A percentile compares a stretch with the other conserved stretches of the same genome.
These are phyloP conservation scores for Brachionus rubens DNA, from an alignment of 1,140 invertebrate species.

Conservation along the genomic window DNA sequence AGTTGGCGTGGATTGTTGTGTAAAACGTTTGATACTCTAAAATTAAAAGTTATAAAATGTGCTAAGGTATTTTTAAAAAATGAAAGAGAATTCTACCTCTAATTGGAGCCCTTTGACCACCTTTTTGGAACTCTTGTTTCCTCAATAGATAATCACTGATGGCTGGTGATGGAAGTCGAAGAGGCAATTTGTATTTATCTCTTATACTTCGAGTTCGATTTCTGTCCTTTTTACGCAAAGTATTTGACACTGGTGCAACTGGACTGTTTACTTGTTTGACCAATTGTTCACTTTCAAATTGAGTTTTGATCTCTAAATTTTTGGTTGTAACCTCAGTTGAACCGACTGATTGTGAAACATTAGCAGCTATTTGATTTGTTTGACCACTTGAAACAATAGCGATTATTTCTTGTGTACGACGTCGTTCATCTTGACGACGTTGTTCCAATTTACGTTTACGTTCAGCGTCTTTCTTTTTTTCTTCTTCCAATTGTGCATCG, in stretches of 20 bases:
- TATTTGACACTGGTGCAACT: neutral
- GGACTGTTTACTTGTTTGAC: neutral
- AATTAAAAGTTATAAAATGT: too few species aligned
- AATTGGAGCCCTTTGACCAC: slow-evolving; percentile 40
- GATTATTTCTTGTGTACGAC: slow-evolving; percentile 42
- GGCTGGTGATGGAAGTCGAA: neutral
- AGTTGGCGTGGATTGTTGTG: slow-evolving; percentile 31
- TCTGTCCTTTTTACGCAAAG: slow-evolving; percentile 6
- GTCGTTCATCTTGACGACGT: slow-evolving; percentile 29
- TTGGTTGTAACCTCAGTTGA: neutral
- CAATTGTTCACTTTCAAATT: neutral
- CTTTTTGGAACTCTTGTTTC: slow-evolving; percentile 34
- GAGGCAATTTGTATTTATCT: slow-evolving; percentile 9
- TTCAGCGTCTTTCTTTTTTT: slow-evolving; percentile 30
- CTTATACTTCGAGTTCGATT: slow-evolving; percentile 45
- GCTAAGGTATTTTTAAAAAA: too few species aligned
- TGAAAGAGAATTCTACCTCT: slow-evolving; percentile 33
- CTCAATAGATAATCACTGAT: slow-evolving; percentile 25
- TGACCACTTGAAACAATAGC: neutral
- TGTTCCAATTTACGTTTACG: slow-evolving; percentile 45
- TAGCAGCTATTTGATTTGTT: slow-evolving; percentile 12
- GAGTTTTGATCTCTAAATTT: slow-evolving; percentile 21
- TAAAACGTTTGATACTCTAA: slow-evolving; percentile 21
- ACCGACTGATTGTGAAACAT: neutral
- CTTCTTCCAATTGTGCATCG: slow-evolving; percentile 31